Evolutionary conservation across 2,113 vertebrate species (phyloP).

Genomic region (Macrotis lagotis): DNA sequence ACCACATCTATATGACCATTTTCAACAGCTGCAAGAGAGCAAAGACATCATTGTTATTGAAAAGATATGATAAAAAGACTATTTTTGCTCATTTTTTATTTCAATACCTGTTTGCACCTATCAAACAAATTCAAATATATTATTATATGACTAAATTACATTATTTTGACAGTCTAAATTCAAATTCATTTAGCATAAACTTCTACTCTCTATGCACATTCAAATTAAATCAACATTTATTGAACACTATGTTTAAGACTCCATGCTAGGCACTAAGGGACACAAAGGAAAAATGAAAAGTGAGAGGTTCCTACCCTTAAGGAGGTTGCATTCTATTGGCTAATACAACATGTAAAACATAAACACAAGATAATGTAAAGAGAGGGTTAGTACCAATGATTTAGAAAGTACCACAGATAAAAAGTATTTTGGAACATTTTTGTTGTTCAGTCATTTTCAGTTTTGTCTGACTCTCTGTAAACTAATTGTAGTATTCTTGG

Average conservation of each 20-base stretch:
- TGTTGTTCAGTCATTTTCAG: too few relatives aligned
- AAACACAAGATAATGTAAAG: too few relatives aligned
- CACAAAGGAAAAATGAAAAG: neutral
- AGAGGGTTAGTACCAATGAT: neutral
- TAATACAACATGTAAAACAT: neutral
- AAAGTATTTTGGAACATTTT: neutral
- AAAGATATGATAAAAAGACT: constrained; percentile 48
- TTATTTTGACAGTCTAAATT: constrained; percentile 39
- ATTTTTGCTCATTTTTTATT: constrained; percentile 20
- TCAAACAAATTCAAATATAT: constrained; percentile 46
- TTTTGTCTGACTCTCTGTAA: too few relatives aligned
- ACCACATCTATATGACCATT: constrained; percentile 83
- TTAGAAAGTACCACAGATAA: neutral
- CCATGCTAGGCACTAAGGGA: neutral
- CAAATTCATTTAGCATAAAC: constrained; percentile 25
- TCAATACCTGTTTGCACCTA: neutral
- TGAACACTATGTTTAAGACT: neutral
- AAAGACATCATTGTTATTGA: constrained; percentile 24
- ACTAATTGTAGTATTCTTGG: too few relatives aligned
- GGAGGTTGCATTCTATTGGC: neutral
- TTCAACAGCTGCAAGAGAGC: constrained; percentile 86
- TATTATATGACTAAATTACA: constrained; percentile 12
- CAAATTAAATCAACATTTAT: constrained; percentile 6
- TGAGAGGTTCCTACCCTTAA: neutral
- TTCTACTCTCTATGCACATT: neutral